phyloP scores from a whole-genome alignment of 2,797 vertebrate species.

The Catamblyrhynchus diadema region DNA sequence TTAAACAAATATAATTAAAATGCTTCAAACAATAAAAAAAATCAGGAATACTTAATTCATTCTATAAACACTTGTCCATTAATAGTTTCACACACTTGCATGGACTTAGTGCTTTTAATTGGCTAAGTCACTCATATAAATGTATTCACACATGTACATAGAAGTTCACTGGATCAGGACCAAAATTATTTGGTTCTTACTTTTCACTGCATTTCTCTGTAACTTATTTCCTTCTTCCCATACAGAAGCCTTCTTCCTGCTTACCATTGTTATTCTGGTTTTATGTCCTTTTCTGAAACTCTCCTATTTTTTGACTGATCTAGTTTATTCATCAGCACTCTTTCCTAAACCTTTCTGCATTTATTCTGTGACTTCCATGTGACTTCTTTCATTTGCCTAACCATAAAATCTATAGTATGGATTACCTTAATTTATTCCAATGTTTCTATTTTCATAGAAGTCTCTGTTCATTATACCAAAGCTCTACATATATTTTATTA shows the following conservation, averaged over 20 bases:
- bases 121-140: neutral
- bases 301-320: neutral
- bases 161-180: neutral
- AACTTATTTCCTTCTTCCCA: neutral
- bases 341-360: neutral
- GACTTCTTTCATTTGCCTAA: neutral
- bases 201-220: neutral
- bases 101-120: neutral
- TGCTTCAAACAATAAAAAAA: neutral
- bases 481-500: neutral
- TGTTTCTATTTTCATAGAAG: neutral
- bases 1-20: neutral
- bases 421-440: neutral
- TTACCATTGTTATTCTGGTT: neutral
- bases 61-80: neutral
- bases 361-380: neutral
- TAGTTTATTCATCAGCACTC: neutral
- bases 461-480: neutral
- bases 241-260: neutral
- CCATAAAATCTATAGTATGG: neutral
- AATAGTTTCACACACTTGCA: neutral
- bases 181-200: neutral
- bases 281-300: neutral
- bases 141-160: fast-evolving
- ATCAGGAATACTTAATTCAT: neutral